Conservation (phyloP, 2,888 invertebrate species). For the Stenolophus ochropezus region DNA sequence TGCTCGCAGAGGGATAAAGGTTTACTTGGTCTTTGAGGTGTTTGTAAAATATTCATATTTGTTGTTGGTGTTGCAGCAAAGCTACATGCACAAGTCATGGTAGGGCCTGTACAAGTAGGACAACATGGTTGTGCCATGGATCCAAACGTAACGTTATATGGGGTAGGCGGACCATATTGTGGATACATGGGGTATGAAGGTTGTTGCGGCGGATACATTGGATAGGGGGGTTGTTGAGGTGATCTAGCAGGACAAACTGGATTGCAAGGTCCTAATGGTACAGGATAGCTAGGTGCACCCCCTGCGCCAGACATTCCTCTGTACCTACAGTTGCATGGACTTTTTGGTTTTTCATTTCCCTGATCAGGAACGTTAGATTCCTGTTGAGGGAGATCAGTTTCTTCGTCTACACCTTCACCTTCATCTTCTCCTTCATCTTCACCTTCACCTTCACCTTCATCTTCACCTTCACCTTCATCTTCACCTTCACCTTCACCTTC, state of each 20-base stretch:
- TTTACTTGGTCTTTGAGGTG: too few species aligned
- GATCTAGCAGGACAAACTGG: background rate
- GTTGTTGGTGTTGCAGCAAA: too few species aligned
- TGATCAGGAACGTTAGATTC: too few species aligned
- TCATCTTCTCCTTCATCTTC: background rate
- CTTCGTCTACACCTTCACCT: background rate
- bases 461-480: background rate
- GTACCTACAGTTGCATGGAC: background rate
- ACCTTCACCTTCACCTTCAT: background rate
- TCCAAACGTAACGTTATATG: background rate
- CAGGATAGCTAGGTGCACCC: too few species aligned
- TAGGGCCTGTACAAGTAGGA: background rate
- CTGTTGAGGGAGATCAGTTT: background rate
- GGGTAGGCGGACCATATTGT: background rate
- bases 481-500: background rate
- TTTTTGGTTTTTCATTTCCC: too few species aligned
- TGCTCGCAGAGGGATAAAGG: too few species aligned
- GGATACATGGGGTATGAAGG: background rate
- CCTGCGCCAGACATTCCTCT: background rate
- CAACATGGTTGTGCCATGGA: background rate
- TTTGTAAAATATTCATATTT: too few species aligned
- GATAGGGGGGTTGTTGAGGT: background rate
- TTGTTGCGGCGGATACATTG: background rate
- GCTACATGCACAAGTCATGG: background rate
- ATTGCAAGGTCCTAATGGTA: background rate